Evolutionary conservation across 1,140 invertebrate species (phyloP).

Genomic region (Bacillus rossius): DNA sequence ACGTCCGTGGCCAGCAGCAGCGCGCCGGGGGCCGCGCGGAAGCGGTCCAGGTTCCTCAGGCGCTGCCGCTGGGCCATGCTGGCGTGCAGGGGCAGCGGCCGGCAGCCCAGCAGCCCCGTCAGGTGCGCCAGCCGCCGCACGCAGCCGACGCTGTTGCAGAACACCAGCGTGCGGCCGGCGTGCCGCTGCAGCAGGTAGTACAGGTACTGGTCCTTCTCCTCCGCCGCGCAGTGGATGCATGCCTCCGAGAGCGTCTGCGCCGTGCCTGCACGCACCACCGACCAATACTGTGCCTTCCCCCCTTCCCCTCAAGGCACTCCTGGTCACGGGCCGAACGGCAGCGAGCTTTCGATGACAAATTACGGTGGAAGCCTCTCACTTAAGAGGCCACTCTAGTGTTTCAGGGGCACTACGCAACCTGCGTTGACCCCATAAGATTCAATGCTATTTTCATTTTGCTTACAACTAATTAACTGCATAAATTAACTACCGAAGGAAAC

Average conservation of each 20-base stretch:
- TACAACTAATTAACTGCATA: too few species aligned
- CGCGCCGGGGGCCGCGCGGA: conserved; percentile 65
- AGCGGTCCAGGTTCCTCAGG: conserved; percentile 90
- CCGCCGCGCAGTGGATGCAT: conserved; percentile 59
- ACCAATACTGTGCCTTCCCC: too few species aligned
- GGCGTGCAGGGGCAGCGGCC: conserved; percentile 84
- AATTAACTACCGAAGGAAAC: too few species aligned
- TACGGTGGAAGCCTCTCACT: too few species aligned
- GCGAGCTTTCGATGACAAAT: too few species aligned
- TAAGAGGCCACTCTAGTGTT: too few species aligned
- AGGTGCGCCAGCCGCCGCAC: conserved; percentile 79
- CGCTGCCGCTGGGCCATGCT: conserved; percentile 93
- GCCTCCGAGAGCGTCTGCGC: conserved; percentile 79
- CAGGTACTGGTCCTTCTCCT: conserved; percentile 88
- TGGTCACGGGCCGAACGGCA: too few species aligned
- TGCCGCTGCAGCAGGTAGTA: conserved; percentile 88
- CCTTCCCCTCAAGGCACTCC: too few species aligned
- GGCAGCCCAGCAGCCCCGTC: conserved; percentile 69
- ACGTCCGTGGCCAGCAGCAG: conserved; percentile 96
- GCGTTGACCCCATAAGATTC: too few species aligned
- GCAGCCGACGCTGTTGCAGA: conserved; percentile 95
- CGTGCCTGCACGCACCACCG: conserved; percentile 51
- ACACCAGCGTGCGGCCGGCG: conserved; percentile 88
- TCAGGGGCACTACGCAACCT: too few species aligned
- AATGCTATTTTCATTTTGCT: too few species aligned